Evolutionary conservation across 2,888 invertebrate genomes (phyloP).

Genomic region (Eilema sororculum): DNA sequence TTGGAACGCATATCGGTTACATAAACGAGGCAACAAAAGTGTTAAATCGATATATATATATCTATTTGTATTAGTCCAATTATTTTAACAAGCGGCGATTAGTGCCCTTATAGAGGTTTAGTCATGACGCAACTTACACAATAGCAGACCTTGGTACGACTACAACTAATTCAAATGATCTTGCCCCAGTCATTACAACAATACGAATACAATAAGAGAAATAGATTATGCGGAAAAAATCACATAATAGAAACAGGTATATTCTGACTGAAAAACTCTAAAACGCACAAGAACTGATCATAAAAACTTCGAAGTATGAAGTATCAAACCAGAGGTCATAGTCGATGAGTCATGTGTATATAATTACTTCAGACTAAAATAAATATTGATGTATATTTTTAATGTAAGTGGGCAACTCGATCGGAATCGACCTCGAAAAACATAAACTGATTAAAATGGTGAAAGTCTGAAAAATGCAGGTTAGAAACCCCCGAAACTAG

Average conservation of each 20-base stretch:
- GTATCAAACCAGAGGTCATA: constrained; percentile 53
- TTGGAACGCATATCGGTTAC: not conserved
- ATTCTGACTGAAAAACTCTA: constrained; percentile 25
- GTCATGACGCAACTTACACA: constrained; percentile 69
- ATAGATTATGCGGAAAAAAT: constrained; percentile 61
- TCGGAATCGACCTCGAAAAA: not conserved
- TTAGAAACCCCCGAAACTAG: not conserved
- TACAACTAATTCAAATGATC: constrained; percentile 32
- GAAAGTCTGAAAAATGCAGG: not conserved
- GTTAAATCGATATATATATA: constrained; percentile 5
- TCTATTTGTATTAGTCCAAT: constrained; percentile 47
- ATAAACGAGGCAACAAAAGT: not conserved
- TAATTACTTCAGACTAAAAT: not conserved
- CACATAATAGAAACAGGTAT: constrained; percentile 20
- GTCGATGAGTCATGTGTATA: constrained; percentile 34
- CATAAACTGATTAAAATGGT: not conserved
- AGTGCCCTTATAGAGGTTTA: constrained; percentile 64
- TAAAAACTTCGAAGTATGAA: constrained; percentile 60
- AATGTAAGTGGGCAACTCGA: constrained; percentile 1
- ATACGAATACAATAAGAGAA: constrained; percentile 56
- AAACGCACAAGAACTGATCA: constrained; percentile 20
- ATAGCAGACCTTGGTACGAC: constrained; percentile 65
- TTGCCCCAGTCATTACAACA: constrained; percentile 36
- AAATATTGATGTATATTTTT: not conserved
- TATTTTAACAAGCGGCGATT: constrained; percentile 70